phyloP scores from a whole-genome alignment of 2,113 vertebrate species.

The Pampusana beccarii region DNA sequence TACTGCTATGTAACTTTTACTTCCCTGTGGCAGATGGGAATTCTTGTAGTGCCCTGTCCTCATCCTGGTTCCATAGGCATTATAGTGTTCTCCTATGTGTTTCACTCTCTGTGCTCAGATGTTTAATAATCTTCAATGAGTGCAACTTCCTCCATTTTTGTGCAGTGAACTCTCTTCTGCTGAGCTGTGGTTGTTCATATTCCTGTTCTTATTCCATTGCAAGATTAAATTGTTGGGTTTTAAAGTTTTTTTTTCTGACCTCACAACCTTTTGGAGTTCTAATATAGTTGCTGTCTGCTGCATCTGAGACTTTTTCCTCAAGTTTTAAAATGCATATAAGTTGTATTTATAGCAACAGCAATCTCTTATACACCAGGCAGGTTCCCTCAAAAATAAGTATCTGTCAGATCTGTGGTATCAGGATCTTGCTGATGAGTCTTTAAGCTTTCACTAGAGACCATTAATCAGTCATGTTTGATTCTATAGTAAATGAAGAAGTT shows the following conservation, averaged over 20 bases:
- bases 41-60: background rate
- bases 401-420: background rate
- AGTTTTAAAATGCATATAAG: background rate
- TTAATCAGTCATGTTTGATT: background rate
- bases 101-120: fast-evolving
- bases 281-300: background rate
- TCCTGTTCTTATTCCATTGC: background rate
- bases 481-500: background rate
- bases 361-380: too few relatives aligned
- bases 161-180: background rate
- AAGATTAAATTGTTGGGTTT: background rate
- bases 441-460: fast-evolving
- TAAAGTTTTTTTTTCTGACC: background rate
- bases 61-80: fast-evolving
- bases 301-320: background rate
- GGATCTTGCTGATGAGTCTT: background rate
- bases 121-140: background rate
- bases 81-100: fast-evolving
- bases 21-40: background rate
- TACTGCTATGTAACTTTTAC: fast-evolving
- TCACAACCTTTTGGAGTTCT: background rate
- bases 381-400: background rate
- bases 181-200: background rate
- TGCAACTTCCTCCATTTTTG: fast-evolving
- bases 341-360: background rate